These are phyloP conservation scores for Willowsia nigromaculata DNA, from an alignment of 2,888 invertebrate genomes.

Conservation along the genomic window DNA sequence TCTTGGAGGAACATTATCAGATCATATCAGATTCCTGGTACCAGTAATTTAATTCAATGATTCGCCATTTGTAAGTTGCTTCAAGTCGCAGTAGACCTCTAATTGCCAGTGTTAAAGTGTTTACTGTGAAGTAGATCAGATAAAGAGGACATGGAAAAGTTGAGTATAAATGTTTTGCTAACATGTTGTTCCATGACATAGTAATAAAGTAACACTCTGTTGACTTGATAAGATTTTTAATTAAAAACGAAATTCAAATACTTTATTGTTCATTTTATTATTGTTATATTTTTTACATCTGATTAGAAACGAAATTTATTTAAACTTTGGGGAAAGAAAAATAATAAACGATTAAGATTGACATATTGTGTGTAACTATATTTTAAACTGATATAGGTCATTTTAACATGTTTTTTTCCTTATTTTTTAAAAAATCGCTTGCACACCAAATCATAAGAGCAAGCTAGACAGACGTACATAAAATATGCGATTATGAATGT, in stretches of 20 bases:
- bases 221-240: neutral
- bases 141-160: no score
- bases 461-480: neutral
- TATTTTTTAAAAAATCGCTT: neutral
- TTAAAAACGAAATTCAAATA: slow-evolving; percentile 8
- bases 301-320: neutral
- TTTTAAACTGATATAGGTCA: neutral
- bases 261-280: slow-evolving; percentile 19
- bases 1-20: no score
- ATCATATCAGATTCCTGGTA: no score
- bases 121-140: no score
- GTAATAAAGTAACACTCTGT: no score
- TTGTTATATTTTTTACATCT: neutral
- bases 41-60: no score
- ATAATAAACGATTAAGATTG: neutral
- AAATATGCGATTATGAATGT: neutral
- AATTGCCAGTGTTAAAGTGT: no score
- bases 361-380: no score
- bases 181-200: no score
- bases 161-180: no score
- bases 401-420: neutral
- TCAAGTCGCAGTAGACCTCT: no score
- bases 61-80: no score
- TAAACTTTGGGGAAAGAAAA: neutral
- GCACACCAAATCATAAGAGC: neutral